A percentile compares a stretch with the other conserved stretches of the same genome.
Conservation (phyloP, 2,888 invertebrate species). For the Microplitis manilae region DNA sequence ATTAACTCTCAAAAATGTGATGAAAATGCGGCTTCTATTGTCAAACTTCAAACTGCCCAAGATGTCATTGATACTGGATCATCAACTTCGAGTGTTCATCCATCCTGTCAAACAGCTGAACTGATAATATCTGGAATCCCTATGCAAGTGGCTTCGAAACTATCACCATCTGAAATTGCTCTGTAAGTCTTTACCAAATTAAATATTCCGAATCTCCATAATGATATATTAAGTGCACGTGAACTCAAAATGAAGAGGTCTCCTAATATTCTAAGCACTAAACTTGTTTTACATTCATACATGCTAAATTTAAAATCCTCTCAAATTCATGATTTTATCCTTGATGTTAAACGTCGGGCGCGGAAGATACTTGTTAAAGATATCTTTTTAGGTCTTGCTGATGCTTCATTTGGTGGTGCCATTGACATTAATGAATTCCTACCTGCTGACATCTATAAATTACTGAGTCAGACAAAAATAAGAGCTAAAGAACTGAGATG, state of each 20-base stretch:
- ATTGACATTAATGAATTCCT: constrained; percentile 30
- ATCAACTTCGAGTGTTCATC: not conserved
- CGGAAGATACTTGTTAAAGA: too few species aligned
- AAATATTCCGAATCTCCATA: not conserved
- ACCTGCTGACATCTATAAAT: not conserved
- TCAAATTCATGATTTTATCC: not conserved
- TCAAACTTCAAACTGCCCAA: not conserved
- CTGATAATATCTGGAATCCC: not conserved
- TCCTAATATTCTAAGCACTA: not conserved
- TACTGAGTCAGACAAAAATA: not conserved
- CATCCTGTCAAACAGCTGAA: not conserved
- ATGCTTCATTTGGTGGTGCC: not conserved
- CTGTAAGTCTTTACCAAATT: not conserved
- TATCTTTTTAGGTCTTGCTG: too few species aligned
- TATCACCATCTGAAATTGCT: not conserved
- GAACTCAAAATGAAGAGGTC: not conserved
- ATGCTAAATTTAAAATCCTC: not conserved
- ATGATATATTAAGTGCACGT: not conserved
- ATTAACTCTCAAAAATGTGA: not conserved
- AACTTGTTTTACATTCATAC: not conserved
- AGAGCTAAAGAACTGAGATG: constrained; percentile 12
- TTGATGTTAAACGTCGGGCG: not conserved
- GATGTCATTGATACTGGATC: not conserved
- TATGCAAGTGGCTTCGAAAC: not conserved
- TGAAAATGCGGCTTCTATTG: not conserved